These are phyloP conservation scores for Drosophila ogumai DNA, from an alignment of 1,140 invertebrate genomes.

Conservation along the genomic window DNA sequence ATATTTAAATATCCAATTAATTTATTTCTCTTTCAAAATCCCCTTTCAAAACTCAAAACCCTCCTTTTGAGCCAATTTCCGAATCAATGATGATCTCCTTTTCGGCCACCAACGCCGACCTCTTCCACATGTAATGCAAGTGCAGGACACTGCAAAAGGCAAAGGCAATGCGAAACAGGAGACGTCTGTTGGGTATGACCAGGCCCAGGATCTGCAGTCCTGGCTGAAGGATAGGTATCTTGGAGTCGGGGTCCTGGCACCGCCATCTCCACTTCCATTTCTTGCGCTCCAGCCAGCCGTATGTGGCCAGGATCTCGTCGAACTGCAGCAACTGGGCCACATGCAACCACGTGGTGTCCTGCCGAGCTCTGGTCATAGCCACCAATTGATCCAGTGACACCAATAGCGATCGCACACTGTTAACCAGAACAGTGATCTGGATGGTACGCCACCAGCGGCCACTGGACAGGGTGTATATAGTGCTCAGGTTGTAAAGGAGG, in stretches of 20 bases:
- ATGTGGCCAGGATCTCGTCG: constrained; percentile 30
- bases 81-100: constrained; percentile 38
- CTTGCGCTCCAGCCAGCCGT: constrained; percentile 47
- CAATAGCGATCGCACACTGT: constrained; percentile 42
- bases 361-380: constrained; percentile 2
- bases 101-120: constrained; percentile 26
- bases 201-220: constrained; percentile 41
- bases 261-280: constrained; percentile 11
- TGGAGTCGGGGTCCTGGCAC: constrained; percentile 4
- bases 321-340: constrained; percentile 42
- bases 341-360: constrained; percentile 49
- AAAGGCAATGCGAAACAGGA: constrained; percentile 52
- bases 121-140: constrained; percentile 53
- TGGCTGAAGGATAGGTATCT: constrained; percentile 27
- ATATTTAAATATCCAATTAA: neutral
- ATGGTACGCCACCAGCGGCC: constrained; percentile 31
- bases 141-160: constrained; percentile 44
- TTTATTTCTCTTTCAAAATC: neutral
- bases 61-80: neutral
- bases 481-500: constrained; percentile 50
- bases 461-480: constrained; percentile 49
- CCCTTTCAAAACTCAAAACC: neutral
- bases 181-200: constrained; percentile 42
- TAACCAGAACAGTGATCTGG: constrained; percentile 30
- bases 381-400: constrained; percentile 33